Evolutionary conservation across 2,797 vertebrate genomes (phyloP), one percentile per base, ranked within the genome.

Genomic region (Corythornis leucogaster): DNA sequence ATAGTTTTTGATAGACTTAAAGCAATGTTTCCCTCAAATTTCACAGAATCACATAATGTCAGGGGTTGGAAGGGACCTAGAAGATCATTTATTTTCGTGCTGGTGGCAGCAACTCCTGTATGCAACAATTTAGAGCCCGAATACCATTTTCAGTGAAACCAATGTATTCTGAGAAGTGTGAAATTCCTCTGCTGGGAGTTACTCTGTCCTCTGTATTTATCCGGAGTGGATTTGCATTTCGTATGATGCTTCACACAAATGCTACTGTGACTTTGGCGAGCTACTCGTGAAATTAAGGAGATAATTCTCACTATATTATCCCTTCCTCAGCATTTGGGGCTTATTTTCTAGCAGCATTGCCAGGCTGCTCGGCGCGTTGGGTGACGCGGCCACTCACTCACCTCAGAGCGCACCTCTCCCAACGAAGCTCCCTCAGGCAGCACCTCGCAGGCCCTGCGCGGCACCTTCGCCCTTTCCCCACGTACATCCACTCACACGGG

Each of bases 241-340:
- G 9, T 24, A 25, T 0, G 0, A 9, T 22, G 63, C 66, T 67
- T 79, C 16, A 53, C 1, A 30, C 25, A 2, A 58, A 53, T 13
- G 13, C 1, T 59, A 1, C n/a, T 20, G 35, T 3, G 7, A 67
- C 3, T 14, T 18, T 15, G 31, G 42, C 38, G 55, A 77, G 22
- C 33, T 25, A 31, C 18, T 40, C 11, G 3, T 31, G 13, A 85
- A 81, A 30, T 55, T 38, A 59, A 80, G 43, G 19, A 15, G 53
- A 38, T n/a, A 40, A 40, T 68, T 80, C 19, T 50, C 26, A 30
- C 73, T 73, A 14, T 42, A 67, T 31, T 40, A 66, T 24, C 45
- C 57, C 76, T 78, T 67, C 26, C 28, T 38, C 73, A 48, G 31
- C 4, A 22, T 38, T 11, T 53, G 48, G 11, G 20, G 2, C 12